Conservation (phyloP, 1,140 invertebrate species). For the Neelides sp. region DNA sequence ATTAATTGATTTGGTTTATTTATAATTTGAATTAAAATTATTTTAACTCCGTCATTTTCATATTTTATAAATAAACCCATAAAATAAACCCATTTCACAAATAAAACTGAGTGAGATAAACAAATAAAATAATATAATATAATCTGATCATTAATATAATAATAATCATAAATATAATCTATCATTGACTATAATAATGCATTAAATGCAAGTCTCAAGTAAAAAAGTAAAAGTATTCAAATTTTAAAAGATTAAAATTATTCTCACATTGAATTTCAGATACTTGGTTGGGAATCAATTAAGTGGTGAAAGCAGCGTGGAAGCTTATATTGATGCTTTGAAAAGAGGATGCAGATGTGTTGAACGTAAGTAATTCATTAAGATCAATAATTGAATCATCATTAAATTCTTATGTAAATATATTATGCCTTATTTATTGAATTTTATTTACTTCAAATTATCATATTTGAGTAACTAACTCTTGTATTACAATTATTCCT, state of each 20-base stretch:
- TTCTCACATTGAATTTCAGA: conserved; percentile 32
- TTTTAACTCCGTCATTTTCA: too few species aligned
- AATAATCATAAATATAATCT: neutral
- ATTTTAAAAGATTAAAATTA: neutral
- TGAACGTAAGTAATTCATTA: conserved; percentile 38
- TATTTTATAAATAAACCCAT: too few species aligned
- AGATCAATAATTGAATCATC: conserved; percentile 2
- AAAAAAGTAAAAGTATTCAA: too few species aligned
- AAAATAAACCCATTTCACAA: too few species aligned
- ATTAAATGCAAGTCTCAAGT: too few species aligned
- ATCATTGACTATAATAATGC: too few species aligned
- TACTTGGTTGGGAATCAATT: conserved; percentile 46
- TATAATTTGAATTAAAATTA: too few species aligned
- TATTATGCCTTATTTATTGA: too few species aligned
- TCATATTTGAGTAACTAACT: neutral
- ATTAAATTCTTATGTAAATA: neutral
- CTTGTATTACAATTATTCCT: neutral
- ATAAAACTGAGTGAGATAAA: too few species aligned
- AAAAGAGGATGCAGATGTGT: conserved; percentile 41
- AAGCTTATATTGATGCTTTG: conserved; percentile 43
- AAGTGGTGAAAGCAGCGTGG: conserved; percentile 43
- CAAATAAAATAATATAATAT: too few species aligned
- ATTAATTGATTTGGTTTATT: too few species aligned
- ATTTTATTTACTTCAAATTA: neutral
- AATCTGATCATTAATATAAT: neutral